Evolutionary conservation across 1,140 invertebrate genomes (phyloP).

Genomic region (Dreissena polymorpha): DNA sequence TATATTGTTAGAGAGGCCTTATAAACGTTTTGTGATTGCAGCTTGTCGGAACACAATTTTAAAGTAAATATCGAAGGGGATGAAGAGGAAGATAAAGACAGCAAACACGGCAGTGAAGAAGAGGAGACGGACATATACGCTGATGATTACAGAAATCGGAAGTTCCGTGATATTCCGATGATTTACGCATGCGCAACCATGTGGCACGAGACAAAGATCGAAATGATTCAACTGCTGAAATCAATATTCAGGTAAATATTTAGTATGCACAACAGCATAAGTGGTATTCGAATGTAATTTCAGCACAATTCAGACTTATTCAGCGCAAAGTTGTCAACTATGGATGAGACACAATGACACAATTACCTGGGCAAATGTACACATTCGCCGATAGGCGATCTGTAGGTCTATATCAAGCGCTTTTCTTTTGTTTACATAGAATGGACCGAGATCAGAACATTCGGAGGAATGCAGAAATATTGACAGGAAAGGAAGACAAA

Average conservation of each 20-base stretch:
- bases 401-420: neutral
- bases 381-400: neutral
- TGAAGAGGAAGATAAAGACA: conserved; percentile 28
- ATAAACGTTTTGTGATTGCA: neutral
- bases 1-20: neutral
- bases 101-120: neutral
- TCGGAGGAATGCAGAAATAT: conserved; percentile 91
- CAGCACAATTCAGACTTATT: too few relatives aligned
- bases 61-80: conserved; percentile 15
- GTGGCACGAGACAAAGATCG: conserved; percentile 71
- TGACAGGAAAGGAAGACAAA: conserved; percentile 93
- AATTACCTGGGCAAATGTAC: neutral
- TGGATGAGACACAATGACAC: too few relatives aligned
- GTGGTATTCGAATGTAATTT: too few relatives aligned
- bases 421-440: conserved; percentile 80
- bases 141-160: conserved; percentile 9
- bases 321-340: too few relatives aligned
- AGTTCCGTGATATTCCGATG: conserved; percentile 52
- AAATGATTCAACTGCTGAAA: conserved; percentile 71
- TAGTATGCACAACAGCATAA: neutral
- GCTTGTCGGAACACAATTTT: conserved; percentile 30
- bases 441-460: neutral
- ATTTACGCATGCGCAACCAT: conserved; percentile 70
- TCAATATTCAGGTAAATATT: conserved; percentile 69
- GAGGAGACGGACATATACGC: neutral